phyloP scores from a whole-genome alignment of 2,797 vertebrate genomes.

The Bradypodion pumilum region DNA sequence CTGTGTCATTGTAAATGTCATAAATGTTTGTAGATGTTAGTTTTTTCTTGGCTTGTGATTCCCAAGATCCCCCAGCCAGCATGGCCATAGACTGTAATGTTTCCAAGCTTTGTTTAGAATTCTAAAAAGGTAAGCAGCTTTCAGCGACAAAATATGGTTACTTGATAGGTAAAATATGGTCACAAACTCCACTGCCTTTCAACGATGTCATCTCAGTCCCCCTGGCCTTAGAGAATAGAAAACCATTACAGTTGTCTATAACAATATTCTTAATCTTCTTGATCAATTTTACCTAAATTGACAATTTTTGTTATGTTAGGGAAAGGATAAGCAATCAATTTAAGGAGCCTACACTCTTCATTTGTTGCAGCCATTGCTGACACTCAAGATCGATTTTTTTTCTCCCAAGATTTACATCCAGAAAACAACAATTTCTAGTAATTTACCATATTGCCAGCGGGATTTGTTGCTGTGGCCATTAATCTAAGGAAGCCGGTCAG shows the following conservation, averaged over 20 bases:
- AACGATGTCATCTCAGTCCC: no score
- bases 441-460: slow-evolving; percentile 37
- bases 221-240: no score
- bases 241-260: not conserved
- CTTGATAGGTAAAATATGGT: not conserved
- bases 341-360: slow-evolving; percentile 5
- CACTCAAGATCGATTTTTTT: slow-evolving; percentile 35
- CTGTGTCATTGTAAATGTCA: not conserved
- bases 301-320: not conserved
- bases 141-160: not conserved
- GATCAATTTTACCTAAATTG: not conserved
- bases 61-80: no score
- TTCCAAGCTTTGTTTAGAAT: no score
- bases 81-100: no score
- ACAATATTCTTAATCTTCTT: not conserved
- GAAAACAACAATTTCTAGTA: slow-evolving; percentile 24
- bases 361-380: slow-evolving; percentile 46
- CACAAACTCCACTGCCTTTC: not conserved
- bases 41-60: no score
- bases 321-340: not conserved
- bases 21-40: no score
- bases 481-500: slow-evolving; percentile 49
- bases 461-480: slow-evolving; percentile 41
- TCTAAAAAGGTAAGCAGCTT: not conserved
- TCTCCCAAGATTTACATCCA: slow-evolving; percentile 37